Percentiles rank a stretch among this genome's conserved stretches.
Conservation (phyloP, 2,113 vertebrate genomes). For the Cygnus buccinator region DNA sequence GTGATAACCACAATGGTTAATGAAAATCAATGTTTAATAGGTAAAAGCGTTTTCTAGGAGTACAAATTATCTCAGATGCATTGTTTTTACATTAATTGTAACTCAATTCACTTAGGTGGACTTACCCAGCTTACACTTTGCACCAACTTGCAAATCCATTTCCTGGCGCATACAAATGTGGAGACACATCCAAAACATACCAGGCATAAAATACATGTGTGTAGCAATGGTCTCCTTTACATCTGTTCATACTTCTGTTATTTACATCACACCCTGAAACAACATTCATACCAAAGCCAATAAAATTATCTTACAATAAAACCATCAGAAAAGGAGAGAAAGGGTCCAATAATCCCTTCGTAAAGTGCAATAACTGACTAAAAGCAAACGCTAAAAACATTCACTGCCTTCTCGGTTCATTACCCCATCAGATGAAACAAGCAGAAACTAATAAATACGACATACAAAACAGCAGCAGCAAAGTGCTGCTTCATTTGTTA, state of each 20-base stretch:
- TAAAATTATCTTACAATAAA: not conserved
- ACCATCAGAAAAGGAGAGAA: not conserved
- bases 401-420: not conserved
- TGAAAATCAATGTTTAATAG: not conserved
- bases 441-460: not conserved
- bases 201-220: not conserved
- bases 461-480: not conserved
- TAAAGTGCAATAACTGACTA: not conserved
- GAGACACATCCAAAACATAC: not conserved
- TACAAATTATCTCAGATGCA: not conserved
- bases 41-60: not conserved
- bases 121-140: not conserved
- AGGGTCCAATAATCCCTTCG: not conserved
- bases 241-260: not conserved
- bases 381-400: not conserved
- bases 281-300: not conserved
- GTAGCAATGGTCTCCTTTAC: no score
- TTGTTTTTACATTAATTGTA: not conserved
- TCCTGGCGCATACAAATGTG: fast-evolving
- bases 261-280: not conserved
- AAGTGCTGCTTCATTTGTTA: not conserved
- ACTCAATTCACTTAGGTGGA: not conserved
- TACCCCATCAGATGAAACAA: not conserved
- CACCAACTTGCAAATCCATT: not conserved
- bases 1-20: not conserved